Percentiles rank a stretch among this genome's conserved stretches.
These are phyloP conservation scores for Pogonocherus hispidulus DNA, from an alignment of 2,888 invertebrate species.

Conservation along the genomic window DNA sequence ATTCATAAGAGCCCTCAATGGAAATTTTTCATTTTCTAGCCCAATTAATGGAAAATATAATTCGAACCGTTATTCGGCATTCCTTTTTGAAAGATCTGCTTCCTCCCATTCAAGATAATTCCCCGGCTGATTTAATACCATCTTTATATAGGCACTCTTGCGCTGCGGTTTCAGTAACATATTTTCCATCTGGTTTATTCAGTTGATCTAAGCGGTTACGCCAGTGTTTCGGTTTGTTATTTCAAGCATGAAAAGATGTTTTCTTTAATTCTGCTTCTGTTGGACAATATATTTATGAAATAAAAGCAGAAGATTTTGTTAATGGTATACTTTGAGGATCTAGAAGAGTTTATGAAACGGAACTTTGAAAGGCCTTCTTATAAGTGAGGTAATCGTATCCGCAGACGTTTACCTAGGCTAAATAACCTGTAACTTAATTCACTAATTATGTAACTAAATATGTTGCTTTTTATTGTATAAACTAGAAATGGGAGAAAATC, in stretches of 20 bases:
- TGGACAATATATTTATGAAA: background rate
- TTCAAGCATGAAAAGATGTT: background rate
- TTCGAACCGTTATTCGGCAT: background rate
- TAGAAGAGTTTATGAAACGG: background rate
- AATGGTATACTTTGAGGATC: background rate
- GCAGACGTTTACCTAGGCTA: too few species aligned
- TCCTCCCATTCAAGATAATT: background rate
- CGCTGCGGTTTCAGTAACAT: background rate
- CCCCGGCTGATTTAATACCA: background rate
- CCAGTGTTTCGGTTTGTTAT: background rate
- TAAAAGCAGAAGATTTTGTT: background rate
- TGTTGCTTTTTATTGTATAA: too few species aligned
- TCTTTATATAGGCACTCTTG: background rate
- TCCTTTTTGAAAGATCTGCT: background rate
- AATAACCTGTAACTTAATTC: too few species aligned
- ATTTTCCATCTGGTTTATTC: background rate
- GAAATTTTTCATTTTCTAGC: background rate
- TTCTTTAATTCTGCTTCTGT: background rate
- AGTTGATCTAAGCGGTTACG: background rate
- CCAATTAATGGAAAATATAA: background rate
- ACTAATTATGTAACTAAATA: too few species aligned
- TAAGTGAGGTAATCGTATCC: background rate
- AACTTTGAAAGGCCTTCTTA: background rate
- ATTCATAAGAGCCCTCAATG: background rate
- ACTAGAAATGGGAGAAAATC: too few species aligned